Evolutionary conservation across 2,113 vertebrate genomes (phyloP).

Genomic region (Dicaeum eximium): DNA sequence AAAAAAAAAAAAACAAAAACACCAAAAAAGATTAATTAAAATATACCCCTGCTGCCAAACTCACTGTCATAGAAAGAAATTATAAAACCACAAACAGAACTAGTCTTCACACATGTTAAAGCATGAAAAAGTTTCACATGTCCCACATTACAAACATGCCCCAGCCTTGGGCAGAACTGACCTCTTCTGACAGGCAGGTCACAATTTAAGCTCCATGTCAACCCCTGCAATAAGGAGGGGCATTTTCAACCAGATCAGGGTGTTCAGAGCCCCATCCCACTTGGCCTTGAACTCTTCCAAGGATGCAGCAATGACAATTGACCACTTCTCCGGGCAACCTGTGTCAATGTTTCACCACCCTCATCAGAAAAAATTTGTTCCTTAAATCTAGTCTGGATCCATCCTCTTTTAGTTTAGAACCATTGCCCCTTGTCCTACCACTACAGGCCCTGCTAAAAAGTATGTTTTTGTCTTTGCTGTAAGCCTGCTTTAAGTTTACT

Average conservation of each 20-base stretch:
- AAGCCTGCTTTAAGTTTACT: neutral
- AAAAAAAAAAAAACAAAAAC: neutral
- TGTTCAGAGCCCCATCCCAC: neutral
- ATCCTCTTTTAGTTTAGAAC: neutral
- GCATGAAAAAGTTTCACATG: neutral
- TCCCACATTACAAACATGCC: neutral
- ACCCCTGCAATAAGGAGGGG: neutral
- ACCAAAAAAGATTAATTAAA: neutral
- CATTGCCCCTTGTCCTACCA: neutral
- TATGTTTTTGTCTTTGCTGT: neutral
- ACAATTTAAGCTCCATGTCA: neutral
- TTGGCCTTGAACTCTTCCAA: neutral
- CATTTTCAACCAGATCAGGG: neutral
- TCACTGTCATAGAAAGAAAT: neutral
- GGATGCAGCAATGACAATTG: too few relatives aligned
- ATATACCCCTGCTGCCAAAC: neutral
- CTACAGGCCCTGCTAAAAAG: neutral
- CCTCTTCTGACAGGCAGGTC: neutral
- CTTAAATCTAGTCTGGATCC: neutral
- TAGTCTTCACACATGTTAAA: neutral
- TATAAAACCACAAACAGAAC: neutral
- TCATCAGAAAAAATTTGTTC: neutral
- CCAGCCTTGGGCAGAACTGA: neutral
- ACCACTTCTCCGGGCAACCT: accelerated
- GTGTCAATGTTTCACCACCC: neutral